Percentiles rank a stretch among this genome's conserved stretches.
Conservation (phyloP, 1,140 invertebrate species). For the Conus ventricosus region DNA sequence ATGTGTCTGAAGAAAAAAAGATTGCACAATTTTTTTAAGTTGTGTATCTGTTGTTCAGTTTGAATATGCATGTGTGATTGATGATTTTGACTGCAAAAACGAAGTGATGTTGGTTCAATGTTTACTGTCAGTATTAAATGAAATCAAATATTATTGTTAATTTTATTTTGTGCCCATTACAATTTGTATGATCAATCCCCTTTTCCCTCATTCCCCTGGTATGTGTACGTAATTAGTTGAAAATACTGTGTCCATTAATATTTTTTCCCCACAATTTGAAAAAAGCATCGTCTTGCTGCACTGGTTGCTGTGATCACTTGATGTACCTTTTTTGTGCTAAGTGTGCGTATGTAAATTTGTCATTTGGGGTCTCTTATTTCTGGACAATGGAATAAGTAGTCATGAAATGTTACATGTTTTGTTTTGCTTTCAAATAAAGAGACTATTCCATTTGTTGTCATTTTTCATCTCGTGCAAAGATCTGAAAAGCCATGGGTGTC, state of each 20-base stretch:
- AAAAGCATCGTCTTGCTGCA: background rate
- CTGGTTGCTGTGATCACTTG: background rate
- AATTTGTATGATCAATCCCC: background rate
- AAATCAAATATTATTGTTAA: background rate
- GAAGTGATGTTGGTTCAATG: background rate
- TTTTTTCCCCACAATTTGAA: background rate
- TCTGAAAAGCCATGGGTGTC: too few species aligned
- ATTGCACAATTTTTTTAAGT: background rate
- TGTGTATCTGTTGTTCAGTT: background rate
- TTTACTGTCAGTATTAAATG: constrained; percentile 12
- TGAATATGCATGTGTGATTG: too few species aligned
- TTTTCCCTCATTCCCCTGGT: background rate
- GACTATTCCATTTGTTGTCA: too few species aligned
- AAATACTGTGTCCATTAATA: background rate
- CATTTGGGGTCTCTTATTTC: background rate
- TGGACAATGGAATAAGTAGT: background rate
- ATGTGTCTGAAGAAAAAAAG: background rate
- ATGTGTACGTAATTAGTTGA: background rate
- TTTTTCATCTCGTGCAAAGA: too few species aligned
- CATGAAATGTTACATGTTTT: background rate
- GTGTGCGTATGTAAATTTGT: background rate
- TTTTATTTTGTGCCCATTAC: background rate
- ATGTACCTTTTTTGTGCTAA: background rate
- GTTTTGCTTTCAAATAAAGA: background rate
- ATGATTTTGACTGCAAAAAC: background rate